phyloP scores from a whole-genome alignment of 2,113 vertebrate genomes.

The Stegastes partitus region DNA sequence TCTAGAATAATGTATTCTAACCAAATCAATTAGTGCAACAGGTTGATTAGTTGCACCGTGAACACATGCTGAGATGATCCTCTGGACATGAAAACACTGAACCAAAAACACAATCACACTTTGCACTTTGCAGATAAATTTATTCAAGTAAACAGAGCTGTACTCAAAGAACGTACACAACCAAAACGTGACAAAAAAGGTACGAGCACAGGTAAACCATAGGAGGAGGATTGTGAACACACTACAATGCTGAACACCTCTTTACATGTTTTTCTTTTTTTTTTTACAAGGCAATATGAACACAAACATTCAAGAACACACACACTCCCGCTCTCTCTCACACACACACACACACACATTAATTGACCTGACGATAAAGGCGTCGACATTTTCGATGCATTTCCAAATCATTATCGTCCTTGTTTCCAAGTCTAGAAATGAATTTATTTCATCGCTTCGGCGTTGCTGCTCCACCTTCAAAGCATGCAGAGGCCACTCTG shows the following conservation, averaged over 20 bases:
- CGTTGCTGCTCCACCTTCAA: constrained; percentile 5
- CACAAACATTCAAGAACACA: constrained; percentile 30
- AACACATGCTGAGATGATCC: no score
- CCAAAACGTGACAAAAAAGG: constrained; percentile 85
- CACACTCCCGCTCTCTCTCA: constrained; percentile 1
- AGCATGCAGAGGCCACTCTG: constrained; percentile 5
- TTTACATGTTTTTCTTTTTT: constrained; percentile 64
- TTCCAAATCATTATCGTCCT: constrained; percentile 7
- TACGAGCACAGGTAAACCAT: constrained; percentile 85
- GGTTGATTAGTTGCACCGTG: no score
- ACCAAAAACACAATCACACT: constrained; percentile 53
- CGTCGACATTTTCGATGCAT: constrained; percentile 31
- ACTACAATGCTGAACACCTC: constrained; percentile 78
- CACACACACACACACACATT: constrained; percentile 34
- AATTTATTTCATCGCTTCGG: constrained; percentile 2
- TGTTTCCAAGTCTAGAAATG: constrained; percentile 29
- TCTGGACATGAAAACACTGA: no score
- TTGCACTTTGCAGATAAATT: constrained; percentile 92
- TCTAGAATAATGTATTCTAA: neutral
- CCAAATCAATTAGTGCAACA: no score
- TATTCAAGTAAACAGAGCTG: constrained; percentile 96
- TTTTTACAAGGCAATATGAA: constrained; percentile 84
- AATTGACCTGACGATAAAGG: constrained; percentile 20
- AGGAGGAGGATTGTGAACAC: constrained; percentile 81
- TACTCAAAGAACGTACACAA: constrained; percentile 90